Base-by-base conservation (phyloP, 2,113 vertebrate genomes). In the Amia ocellicauda region DNA sequence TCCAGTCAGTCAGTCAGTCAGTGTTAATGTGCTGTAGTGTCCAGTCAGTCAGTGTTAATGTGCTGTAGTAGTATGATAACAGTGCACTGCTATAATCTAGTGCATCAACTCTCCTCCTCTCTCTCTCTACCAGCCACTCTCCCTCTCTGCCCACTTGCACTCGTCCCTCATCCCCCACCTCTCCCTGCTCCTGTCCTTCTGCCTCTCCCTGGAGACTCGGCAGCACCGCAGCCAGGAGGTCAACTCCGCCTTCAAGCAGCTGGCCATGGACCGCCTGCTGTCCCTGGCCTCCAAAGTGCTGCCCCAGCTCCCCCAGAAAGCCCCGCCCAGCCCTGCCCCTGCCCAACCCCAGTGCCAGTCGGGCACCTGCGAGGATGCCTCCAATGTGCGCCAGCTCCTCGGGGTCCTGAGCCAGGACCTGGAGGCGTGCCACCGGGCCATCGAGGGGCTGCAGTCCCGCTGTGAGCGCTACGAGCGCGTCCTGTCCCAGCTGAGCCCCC, bases 361-460 rank as follows among this genome's bases (percentile, higher is more conserved):
- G 31, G 31, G 31, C 31, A 10, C 31, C 31, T 36, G 31, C 31
- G 31, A 36, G 31, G 31, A 36, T 10, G 31, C 31, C 31, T 36
- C 31, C 64, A 83, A 86, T 28, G 77, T 90, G 63, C 85, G 88
- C 62, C 78, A 84, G 77, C 76, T 79, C 60, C 81, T 90, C 67
- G 62, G 75, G 42, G 85, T 86, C 66, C 84, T 90, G n/a, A 31
- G 24, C 4, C 80, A 84, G 78, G 83, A 80, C 66, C 76, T 86
- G 54, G 78, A 82, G 66, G 83, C 22, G n/a, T 68, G 54, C 43
- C 26, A 7, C 0, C 42, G 51, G 3, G 3, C 53, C 1, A 24
- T 67, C 16, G 65, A 69, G 36, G 47, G 16, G 4, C 64, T 64
- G 3, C 67, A 56, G 27, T 20, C 13, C 5, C 28, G n/a, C 23